Base-by-base conservation (phyloP, 2,888 invertebrate genomes). In the Liodrosophila aerea region DNA sequence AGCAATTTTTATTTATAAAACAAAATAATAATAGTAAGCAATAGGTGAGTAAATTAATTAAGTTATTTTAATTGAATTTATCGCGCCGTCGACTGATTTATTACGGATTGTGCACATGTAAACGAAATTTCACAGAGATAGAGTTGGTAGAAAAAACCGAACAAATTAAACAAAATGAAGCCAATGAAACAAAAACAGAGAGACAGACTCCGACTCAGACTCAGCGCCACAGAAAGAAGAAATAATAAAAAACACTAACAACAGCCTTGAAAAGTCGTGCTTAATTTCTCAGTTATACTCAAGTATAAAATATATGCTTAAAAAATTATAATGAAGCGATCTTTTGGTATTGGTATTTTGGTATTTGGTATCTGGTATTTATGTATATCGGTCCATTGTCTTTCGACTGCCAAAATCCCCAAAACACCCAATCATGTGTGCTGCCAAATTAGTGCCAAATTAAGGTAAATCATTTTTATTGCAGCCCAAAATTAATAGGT, bases 231-330 rank as follows among this genome's bases (percentile, higher is more conserved):
- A 40, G 22, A 16, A 30, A 37, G 34, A 62, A 34, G 22, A 22
- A 22, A 22, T 22, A 49, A 67, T 56, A 16, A 49, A 39, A 13
- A 64, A 62, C 51, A 63, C 36, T 47, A 41, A 30, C 29, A 52
- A 62, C 52, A 70, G 65, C 80, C 81, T 81, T 80, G 82, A 80
- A 67, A 80, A 82, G 77, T 81, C 81, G 80, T 76, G 81, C 80
- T 82, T 81, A 80, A 80, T 81, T 80, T 80, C 76, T 82, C 73
- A 80, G 78, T 63, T 75, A 66, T 70, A 77, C 74, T 71, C 77
- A 71, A 73, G 71, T 70, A 77, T 75, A 67, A 77, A 77, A 76
- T 74, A 78, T 81, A 78, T 81, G 73, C 58, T 77, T 73, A 59
- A 73, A 64, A 74, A 72, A 77, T 78, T 81, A 76, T 77, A 78